Conservation (phyloP, 2,888 invertebrate species). For the Perizoma affinitatum region DNA sequence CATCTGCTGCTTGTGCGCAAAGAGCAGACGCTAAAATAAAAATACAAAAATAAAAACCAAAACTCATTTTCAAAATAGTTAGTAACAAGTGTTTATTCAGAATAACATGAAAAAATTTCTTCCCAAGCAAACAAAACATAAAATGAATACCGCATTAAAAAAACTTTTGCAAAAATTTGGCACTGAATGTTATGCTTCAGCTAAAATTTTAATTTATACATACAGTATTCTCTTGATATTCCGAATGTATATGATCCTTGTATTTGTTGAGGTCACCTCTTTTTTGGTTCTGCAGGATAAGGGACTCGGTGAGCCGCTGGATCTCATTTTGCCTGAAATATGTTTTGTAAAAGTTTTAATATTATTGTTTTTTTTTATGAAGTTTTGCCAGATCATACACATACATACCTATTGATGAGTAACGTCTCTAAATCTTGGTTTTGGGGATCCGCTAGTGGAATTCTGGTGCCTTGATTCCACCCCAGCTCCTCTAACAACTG, state of each 20-base stretch:
- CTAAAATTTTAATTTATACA: slow-evolving; percentile 31
- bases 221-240: slow-evolving; percentile 80
- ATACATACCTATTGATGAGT: slow-evolving; percentile 64
- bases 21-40: slow-evolving; percentile 83
- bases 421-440: slow-evolving; percentile 80
- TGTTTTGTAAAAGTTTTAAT: too few species aligned
- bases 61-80: neutral
- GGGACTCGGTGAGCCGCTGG: slow-evolving; percentile 68
- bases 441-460: slow-evolving; percentile 91
- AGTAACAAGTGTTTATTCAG: too few species aligned
- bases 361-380: too few species aligned
- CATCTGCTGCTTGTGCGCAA: slow-evolving; percentile 87
- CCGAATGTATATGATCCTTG: slow-evolving; percentile 69
- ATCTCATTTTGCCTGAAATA: slow-evolving; percentile 74
- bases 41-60: slow-evolving; percentile 6
- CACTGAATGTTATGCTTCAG: too few species aligned
- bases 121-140: too few species aligned
- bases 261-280: slow-evolving; percentile 73
- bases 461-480: slow-evolving; percentile 90
- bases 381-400: neutral
- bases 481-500: slow-evolving; percentile 88
- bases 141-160: too few species aligned
- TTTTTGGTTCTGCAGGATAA: slow-evolving; percentile 68
- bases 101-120: too few species aligned
- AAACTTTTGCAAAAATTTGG: too few species aligned